A percentile compares a stretch with the other conserved stretches of the same genome.
phyloP scores from a whole-genome alignment of 2,113 vertebrate species.

The Symphodus melops region DNA sequence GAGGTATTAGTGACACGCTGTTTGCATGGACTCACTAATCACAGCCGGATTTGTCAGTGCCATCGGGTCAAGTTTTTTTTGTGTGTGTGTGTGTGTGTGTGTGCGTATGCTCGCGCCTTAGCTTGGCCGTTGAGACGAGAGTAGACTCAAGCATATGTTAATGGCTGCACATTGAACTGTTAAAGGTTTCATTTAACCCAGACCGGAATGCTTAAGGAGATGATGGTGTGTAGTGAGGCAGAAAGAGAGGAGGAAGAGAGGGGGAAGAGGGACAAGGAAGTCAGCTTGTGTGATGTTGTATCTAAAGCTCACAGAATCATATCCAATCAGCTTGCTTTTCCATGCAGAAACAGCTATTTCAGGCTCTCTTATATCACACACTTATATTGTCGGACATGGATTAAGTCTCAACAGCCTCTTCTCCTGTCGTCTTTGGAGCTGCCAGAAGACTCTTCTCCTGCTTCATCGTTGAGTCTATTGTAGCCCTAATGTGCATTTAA shows the following conservation, averaged over 20 bases:
- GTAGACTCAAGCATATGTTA: slow-evolving; percentile 79
- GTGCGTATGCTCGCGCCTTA: slow-evolving; percentile 20
- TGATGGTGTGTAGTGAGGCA: slow-evolving; percentile 78
- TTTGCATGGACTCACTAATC: slow-evolving; percentile 35
- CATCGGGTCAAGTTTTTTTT: slow-evolving; percentile 40
- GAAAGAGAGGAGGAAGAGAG: slow-evolving; percentile 64
- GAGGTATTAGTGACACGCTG: slow-evolving; percentile 15
- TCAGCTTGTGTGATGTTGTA: slow-evolving; percentile 60
- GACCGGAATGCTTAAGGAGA: slow-evolving; percentile 79
- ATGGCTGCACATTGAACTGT: slow-evolving; percentile 82
- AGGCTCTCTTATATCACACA: slow-evolving; percentile 4
- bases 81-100: slow-evolving; percentile 20
- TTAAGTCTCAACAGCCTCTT: slow-evolving; percentile 5
- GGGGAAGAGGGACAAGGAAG: slow-evolving; percentile 53
- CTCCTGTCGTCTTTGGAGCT: slow-evolving; percentile 1
- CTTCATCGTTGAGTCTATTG: neutral
- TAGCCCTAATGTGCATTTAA: neutral
- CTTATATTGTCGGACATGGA: neutral
- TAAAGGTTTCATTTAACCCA: slow-evolving; percentile 83
- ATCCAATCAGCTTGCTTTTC: slow-evolving; percentile 50
- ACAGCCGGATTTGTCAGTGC: slow-evolving; percentile 39
- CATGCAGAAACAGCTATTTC: slow-evolving; percentile 53
- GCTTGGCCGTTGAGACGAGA: slow-evolving; percentile 49
- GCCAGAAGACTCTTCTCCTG: neutral
- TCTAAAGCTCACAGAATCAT: slow-evolving; percentile 65